phyloP scores from a whole-genome alignment of 2,888 invertebrate genomes.

The Julus scandinavius region DNA sequence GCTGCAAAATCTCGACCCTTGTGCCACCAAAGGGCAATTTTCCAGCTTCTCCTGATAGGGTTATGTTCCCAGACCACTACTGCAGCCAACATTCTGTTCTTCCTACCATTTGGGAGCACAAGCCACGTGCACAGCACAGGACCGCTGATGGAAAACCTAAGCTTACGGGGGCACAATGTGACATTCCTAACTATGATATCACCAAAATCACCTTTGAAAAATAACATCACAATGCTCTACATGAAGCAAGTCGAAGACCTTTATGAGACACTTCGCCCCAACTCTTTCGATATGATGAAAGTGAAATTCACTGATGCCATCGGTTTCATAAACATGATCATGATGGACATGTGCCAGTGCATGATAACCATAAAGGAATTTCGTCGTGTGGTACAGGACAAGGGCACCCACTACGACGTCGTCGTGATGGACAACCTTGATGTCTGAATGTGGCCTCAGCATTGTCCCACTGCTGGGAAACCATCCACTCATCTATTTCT shows the following conservation, averaged over 20 bases:
- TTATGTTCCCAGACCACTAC: not conserved
- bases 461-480: slow-evolving; percentile 8
- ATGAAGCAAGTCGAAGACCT: not conserved
- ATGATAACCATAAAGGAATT: not conserved
- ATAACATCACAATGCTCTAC: not conserved
- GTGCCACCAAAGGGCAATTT: not conserved
- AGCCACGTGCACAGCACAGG: not conserved
- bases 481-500: slow-evolving; percentile 31
- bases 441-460: slow-evolving; percentile 26
- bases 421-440: not conserved
- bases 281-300: not conserved
- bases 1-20: not conserved
- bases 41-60: not conserved
- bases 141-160: not conserved
- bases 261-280: not conserved
- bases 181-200: not conserved
- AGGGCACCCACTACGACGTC: not conserved
- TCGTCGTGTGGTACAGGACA: not conserved
- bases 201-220: not conserved
- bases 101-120: slow-evolving; percentile 4
- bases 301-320: not conserved
- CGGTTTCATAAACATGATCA: too few relatives aligned
- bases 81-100: slow-evolving; percentile 37
- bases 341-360: not conserved
- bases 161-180: not conserved